phyloP scores from a whole-genome alignment of 2,113 vertebrate species.

The Nibea coibor region DNA sequence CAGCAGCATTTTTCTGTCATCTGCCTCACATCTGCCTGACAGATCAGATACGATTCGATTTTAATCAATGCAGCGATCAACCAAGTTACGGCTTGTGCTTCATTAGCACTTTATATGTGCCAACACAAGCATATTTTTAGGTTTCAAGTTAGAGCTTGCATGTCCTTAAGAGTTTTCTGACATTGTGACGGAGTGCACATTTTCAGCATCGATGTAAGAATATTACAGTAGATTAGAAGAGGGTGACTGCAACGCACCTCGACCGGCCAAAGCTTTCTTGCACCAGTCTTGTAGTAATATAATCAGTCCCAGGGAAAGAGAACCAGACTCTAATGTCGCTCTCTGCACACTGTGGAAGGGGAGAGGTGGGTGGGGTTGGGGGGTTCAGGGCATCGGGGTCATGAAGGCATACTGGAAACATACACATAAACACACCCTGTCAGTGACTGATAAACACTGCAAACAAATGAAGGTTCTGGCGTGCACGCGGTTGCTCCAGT shows the following conservation, averaged over 20 bases:
- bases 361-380: background rate
- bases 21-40: constrained; percentile 17
- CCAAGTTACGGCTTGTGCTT: background rate
- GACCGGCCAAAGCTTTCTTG: constrained; percentile 23
- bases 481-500: constrained; percentile 19
- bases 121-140: background rate
- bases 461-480: constrained; percentile 67
- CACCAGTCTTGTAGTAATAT: constrained; percentile 29
- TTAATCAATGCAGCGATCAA: constrained; percentile 1
- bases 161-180: constrained; percentile 18
- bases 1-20: background rate
- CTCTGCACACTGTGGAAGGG: background rate
- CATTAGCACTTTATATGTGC: constrained; percentile 18
- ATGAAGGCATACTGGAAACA: constrained; percentile 66
- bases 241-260: constrained; percentile 38
- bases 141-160: constrained; percentile 15
- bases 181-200: background rate
- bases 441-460: constrained; percentile 77
- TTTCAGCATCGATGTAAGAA: constrained; percentile 27
- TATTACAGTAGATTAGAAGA: constrained; percentile 34
- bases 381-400: constrained; percentile 52
- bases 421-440: constrained; percentile 77
- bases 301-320: constrained; percentile 45
- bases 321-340: constrained; percentile 19
- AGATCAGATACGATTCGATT: background rate